Percentiles rank a stretch among this genome's conserved stretches.
Evolutionary conservation across 1,140 invertebrate species (phyloP).

Genomic region (Brachionus asplanchnoidis): DNA sequence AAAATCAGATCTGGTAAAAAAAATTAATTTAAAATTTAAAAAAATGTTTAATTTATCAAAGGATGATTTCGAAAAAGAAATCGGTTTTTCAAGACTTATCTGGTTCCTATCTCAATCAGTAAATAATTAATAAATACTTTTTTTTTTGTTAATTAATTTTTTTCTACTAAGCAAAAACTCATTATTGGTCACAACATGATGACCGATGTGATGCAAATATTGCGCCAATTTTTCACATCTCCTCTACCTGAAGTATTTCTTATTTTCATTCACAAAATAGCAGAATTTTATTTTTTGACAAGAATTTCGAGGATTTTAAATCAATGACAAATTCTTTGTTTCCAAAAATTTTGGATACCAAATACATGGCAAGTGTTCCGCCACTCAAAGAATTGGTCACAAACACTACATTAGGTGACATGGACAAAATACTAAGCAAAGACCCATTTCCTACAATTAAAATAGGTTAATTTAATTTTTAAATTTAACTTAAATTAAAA

Average conservation of each 20-base stretch:
- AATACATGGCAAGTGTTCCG: slow-evolving; percentile 64
- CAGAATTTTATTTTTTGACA: slow-evolving; percentile 29
- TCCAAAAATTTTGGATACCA: slow-evolving; percentile 70
- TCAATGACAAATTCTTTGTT: slow-evolving; percentile 67
- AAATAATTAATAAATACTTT: slow-evolving; percentile 49
- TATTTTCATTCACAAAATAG: neutral
- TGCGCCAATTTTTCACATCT: slow-evolving; percentile 67
- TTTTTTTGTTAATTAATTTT: slow-evolving; percentile 40
- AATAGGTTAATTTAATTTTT: slow-evolving; percentile 58
- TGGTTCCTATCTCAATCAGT: slow-evolving; percentile 70
- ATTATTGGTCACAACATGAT: slow-evolving; percentile 80
- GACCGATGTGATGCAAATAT: slow-evolving; percentile 72
- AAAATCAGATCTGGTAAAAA: slow-evolving; percentile 27
- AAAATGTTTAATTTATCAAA: slow-evolving; percentile 44
- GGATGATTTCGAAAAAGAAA: slow-evolving; percentile 63
- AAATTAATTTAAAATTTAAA: neutral
- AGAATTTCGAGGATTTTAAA: slow-evolving; percentile 66
- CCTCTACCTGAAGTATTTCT: slow-evolving; percentile 63
- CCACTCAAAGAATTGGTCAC: slow-evolving; percentile 63
- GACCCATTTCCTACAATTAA: slow-evolving; percentile 63
- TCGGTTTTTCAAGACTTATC: slow-evolving; percentile 74
- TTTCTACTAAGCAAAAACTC: slow-evolving; percentile 68
- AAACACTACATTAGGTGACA: slow-evolving; percentile 61
- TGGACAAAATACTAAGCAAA: slow-evolving; percentile 60
- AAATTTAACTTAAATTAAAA: neutral